Base-by-base conservation (phyloP, 2,888 invertebrate species). In the Mesorhabditis spiculigera region DNA sequence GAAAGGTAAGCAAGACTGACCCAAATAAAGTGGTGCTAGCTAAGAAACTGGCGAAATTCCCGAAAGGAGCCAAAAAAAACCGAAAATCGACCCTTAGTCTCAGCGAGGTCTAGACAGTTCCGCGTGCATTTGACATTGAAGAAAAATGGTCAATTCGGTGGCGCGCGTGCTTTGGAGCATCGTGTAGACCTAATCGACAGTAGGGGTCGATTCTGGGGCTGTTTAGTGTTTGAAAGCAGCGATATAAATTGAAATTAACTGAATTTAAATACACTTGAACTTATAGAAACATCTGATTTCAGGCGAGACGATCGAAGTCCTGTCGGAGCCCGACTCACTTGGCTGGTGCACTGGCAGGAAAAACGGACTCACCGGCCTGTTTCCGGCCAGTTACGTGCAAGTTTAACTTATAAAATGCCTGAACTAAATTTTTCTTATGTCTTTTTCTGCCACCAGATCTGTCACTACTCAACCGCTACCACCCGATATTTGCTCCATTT, bases 351-450 rank as follows among this genome's bases (percentile, higher is more conserved):
- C 75, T 66, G 84, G 80, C 68, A 69, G 74, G 63, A 70, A 66
- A 5, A 74, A 75, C 66, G 75, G 76, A 69, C 67, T 73, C 70
- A 71, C 73, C n/a, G 83, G 83, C 44, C 75, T 83, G 5, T 83
- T 83, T 74, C 83, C 83, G 6, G 81, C 81, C 63, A 81, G 79
- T 66, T 83, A 82, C 67, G 83, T 83, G 28, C 78, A 79, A 73
- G 69, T 68, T 50, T 13, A 13, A n/a, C 1, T 10, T 13, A 50
- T 10, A 50, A 50, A 50, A 50, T 10, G 50, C 50, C 50, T 10
- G 13, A 50, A 50, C 13, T 10, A n/a, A n/a, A n/a, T n/a, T n/a
- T 50, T 50, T n/a, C n/a, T 1, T 50, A 50, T 13, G n/a, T 50
- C 58, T 10, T 50, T 10, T 13, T 50, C 58, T 13, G 58, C 28